Evolutionary conservation across 2,888 invertebrate species (phyloP), one percentile per base, ranked within the genome.

Genomic region (Nomada hirtipes): DNA sequence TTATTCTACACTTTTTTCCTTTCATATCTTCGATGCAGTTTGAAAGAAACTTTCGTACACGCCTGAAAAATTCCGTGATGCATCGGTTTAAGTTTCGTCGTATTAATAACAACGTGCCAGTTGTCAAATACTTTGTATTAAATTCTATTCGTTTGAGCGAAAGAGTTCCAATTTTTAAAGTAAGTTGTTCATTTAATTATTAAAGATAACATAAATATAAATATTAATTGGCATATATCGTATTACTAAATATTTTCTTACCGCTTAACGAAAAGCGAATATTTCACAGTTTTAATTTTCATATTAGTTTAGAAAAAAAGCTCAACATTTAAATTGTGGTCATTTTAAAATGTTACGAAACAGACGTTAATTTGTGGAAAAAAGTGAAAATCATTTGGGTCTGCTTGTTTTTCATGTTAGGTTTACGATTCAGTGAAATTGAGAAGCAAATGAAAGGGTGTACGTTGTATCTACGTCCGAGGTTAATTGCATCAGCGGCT

Each of bases 401-500:
- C n/a, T 57, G 60, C 2, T 23, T 20, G 11, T 52, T 4, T 50
- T 20, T 52, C 13, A 47, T 15, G 4, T 26, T 36, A 18, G 26
- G 18, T 44, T 42, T 13, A 42, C 18, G 18, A 68, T 57, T 42
- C 15, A 13, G 18, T 20, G 57, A 57, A 36, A 76, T 75, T 47
- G 63, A 59, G 77, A 57, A 76, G 69, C 63, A 52, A 64, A 76
- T 64, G 52, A 69, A 50, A 73, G 69, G 29, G 68, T 36, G 63
- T 36, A 63, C 15, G 20, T 59, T 57, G 61, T 47, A 23, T 52
- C 55, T 50, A 29, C 42, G 77, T 64, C 15, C 44, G 61, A 71
- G 65, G 61, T 71, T 78, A 78, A 78, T 80, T 80, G 67, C 60
- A 72, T 80, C 79, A 72, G 61, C 2, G 50, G 20, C 52, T 55